Evolutionary conservation across 2,888 invertebrate species (phyloP).

Genomic region (Eugnorisma glareosa): DNA sequence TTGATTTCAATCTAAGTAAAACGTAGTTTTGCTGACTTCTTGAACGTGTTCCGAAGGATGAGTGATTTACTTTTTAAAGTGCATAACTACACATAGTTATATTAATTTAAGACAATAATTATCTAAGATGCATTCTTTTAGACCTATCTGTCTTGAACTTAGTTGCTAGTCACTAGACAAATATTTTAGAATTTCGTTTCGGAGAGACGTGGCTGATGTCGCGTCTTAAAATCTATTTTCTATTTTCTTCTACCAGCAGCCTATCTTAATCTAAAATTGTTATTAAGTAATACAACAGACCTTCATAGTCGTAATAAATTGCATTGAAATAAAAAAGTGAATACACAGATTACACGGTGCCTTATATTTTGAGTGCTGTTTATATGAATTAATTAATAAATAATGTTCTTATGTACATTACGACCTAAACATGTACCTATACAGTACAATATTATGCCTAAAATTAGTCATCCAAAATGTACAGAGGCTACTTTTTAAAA

Average conservation of each 20-base stretch:
- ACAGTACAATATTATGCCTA: slow-evolving; percentile 63
- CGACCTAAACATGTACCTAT: slow-evolving; percentile 60
- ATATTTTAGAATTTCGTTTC: slow-evolving; percentile 90
- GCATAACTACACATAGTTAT: slow-evolving; percentile 59
- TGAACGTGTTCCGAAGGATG: slow-evolving; percentile 21
- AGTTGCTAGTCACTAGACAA: slow-evolving; percentile 82
- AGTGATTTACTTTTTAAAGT: slow-evolving; percentile 55
- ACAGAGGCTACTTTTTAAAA: slow-evolving; percentile 61
- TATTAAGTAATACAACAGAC: slow-evolving; percentile 42
- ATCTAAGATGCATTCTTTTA: slow-evolving; percentile 67
- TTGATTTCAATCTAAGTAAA: slow-evolving; percentile 16
- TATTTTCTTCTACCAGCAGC: slow-evolving; percentile 74
- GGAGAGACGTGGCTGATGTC: slow-evolving; percentile 76
- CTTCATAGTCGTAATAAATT: slow-evolving; percentile 56
- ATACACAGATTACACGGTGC: slow-evolving; percentile 74
- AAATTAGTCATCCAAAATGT: slow-evolving; percentile 63
- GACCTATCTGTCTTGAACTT: slow-evolving; percentile 76
- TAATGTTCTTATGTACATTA: slow-evolving; percentile 65
- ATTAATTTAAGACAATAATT: slow-evolving; percentile 46
- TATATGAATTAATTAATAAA: slow-evolving; percentile 53
- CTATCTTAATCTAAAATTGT: slow-evolving; percentile 66
- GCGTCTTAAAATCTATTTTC: slow-evolving; percentile 75
- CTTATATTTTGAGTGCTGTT: slow-evolving; percentile 64
- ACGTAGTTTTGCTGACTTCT: slow-evolving; percentile 19
- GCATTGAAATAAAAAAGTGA: slow-evolving; percentile 72